A percentile compares a stretch with the other conserved stretches of the same genome.
These are phyloP conservation scores for Saccostrea glomerata DNA, from an alignment of 1,140 invertebrate species.

Conservation along the genomic window DNA sequence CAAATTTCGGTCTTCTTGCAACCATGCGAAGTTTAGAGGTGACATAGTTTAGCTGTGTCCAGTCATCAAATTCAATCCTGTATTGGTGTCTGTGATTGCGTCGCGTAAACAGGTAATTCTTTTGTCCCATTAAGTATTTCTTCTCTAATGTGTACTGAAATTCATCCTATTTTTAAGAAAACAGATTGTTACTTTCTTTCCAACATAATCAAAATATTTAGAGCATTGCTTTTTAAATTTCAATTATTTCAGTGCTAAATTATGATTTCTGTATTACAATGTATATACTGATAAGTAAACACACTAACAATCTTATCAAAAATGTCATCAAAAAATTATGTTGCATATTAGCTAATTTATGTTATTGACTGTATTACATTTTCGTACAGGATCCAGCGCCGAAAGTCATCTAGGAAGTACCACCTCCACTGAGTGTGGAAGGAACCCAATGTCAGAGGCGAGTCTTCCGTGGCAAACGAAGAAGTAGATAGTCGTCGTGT, in stretches of 20 bases:
- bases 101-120: conserved; percentile 43
- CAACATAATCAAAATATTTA: too few relatives aligned
- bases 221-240: too few relatives aligned
- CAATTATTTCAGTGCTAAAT: too few relatives aligned
- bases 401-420: conserved; percentile 42
- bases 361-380: not conserved
- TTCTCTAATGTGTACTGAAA: conserved; percentile 46
- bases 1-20: conserved; percentile 44
- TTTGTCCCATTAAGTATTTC: conserved; percentile 46
- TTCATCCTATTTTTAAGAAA: not conserved
- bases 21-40: conserved; percentile 33
- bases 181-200: too few relatives aligned
- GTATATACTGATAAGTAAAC: too few relatives aligned
- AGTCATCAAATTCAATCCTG: conserved; percentile 17
- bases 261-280: too few relatives aligned
- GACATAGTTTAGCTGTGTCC: conserved; percentile 44
- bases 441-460: not conserved
- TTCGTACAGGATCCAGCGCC: conserved; percentile 40
- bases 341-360: too few relatives aligned
- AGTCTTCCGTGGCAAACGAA: conserved; percentile 38
- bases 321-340: too few relatives aligned
- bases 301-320: too few relatives aligned
- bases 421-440: conserved; percentile 55
- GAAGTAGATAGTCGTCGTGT: conserved; percentile 41
- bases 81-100: conserved; percentile 45